Base-by-base conservation (phyloP, 2,113 vertebrate genomes). In the Salvelinus alpinus region DNA sequence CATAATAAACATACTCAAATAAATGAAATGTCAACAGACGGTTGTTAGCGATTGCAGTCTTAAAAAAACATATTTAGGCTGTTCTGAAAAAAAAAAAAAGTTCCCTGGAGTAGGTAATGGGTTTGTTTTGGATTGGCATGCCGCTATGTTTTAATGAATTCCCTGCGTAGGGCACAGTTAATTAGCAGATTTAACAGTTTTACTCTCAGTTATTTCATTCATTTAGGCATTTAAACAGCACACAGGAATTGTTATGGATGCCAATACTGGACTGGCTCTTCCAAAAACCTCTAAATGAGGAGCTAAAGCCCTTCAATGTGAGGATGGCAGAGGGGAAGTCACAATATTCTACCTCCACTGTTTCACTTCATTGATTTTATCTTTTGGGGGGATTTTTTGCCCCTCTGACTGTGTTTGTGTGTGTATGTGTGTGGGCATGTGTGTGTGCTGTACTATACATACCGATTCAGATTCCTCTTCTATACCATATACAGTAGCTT, bases 71-170 rank as follows among this genome's bases (percentile, higher is more conserved):
- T n/a, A 8, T 38, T 18, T 6, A 68, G 4, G 27, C 27, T 29
- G 3, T 38, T 38, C 3, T 11, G 18, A 14, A 8, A 34, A 34
- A 25, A 38, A 38, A 68, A 31, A 1, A 5, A 22, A 24, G 31
- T 20, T 20, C 31, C 13, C 8, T 7, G 27, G 18, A 44, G 20
- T 9, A 27, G 66, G 3, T 8, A 44, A 68, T 12, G 68, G 31
- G n/a, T 47, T 78, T 1, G 34, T 68, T 68, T 84, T 77, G 24
- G 51, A 31, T 81, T 73, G 69, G 73, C 69, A 82, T 68, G 76
- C 66, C 12, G 57, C 31, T 38, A 14, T 31, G 34, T 75, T 73
- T 67, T 12, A 62, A 69, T 76, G 22, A 31, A 72, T 64, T 68
- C 31, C 31, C 13, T 9, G 20, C 38, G 47, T 27, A 75, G 54